phyloP scores from a whole-genome alignment of 2,888 invertebrate genomes.

The Pedicia rivosa region DNA sequence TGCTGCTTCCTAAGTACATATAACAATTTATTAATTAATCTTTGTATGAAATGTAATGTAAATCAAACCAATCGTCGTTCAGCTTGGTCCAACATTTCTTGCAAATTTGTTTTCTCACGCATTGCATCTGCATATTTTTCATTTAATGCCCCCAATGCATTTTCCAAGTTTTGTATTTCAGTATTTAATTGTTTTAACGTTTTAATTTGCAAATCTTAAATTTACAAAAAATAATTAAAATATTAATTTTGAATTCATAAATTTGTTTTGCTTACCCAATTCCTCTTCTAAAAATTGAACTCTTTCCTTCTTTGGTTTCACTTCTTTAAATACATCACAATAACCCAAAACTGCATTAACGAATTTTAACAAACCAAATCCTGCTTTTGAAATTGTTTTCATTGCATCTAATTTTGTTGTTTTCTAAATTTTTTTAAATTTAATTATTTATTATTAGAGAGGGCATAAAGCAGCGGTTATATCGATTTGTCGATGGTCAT shows the following conservation, averaged over 20 bases:
- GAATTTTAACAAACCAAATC: conserved; percentile 70
- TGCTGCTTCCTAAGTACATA: conserved; percentile 43
- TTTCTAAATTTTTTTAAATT: conserved; percentile 9
- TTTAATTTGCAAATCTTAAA: conserved; percentile 36
- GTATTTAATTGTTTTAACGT: conserved; percentile 55
- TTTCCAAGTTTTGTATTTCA: conserved; percentile 57
- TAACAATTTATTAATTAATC: background rate
- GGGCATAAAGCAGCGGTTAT: background rate
- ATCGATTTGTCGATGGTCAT: no score
- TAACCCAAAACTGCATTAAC: conserved; percentile 80
- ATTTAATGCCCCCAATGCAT: conserved; percentile 50
- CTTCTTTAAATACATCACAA: conserved; percentile 73
- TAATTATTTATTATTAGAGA: background rate
- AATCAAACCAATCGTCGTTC: conserved; percentile 26
- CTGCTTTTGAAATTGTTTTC: conserved; percentile 71
- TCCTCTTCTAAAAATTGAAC: conserved; percentile 63
- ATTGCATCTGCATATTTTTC: conserved; percentile 63
- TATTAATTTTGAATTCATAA: no score
- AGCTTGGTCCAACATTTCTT: conserved; percentile 29
- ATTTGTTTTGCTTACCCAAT: no score
- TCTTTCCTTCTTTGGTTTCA: conserved; percentile 70
- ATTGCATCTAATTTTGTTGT: conserved; percentile 65
- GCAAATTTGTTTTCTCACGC: conserved; percentile 31
- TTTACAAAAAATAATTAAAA: no score
- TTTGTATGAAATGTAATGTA: background rate